Base-by-base conservation (phyloP, 2,888 invertebrate genomes). In the Mantis religiosa region DNA sequence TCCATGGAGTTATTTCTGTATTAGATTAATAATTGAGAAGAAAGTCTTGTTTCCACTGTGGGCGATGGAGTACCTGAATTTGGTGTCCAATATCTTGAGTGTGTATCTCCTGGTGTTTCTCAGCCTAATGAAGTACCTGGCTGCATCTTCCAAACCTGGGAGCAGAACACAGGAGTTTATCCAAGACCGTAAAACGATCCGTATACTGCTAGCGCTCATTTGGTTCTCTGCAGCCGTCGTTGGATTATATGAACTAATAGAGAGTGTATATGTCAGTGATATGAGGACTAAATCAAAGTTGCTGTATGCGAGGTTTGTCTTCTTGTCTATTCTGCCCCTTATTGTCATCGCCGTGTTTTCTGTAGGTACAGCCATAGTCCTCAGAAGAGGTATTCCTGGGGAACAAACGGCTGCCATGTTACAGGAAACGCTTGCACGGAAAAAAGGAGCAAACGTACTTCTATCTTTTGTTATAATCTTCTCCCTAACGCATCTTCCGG, bases 231-330 rank as follows among this genome's bases (percentile, higher is more conserved):
- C 54, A 71, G 54, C 25, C 4, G 1, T 71, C 25, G 6, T 71
- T 25, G 20, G 4, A 71, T 3, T 71, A 25, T 2, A 3, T 2
- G 1, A 1, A 1, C 20, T 20, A 25, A 0, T 20, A 3, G 8
- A 1, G 0, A 4, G 6, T 0, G 3, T 6, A 1, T 20, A 25
- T 71, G 54, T 14, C 54, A 4, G 0, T 20, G 2, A 4, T 6
- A 20, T 71, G 3, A 25, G 20, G 1, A 20, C 4, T 14, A 47
- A 30, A 30, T 30, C 4, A 30, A 30, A 3, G 2, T 8, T 14
- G 8, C 12, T 47, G 2, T 47, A 47, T 8, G 2, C 8, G 8
- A 9, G 47, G 15, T 47, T 47, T 47, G 8, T 47, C 3, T 47
- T 14, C 8, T 8, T 47, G 47, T 47, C 4, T 47, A 2, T 8